Base-by-base conservation (phyloP, 2,797 vertebrate species). In the Cichlasoma orientale region DNA sequence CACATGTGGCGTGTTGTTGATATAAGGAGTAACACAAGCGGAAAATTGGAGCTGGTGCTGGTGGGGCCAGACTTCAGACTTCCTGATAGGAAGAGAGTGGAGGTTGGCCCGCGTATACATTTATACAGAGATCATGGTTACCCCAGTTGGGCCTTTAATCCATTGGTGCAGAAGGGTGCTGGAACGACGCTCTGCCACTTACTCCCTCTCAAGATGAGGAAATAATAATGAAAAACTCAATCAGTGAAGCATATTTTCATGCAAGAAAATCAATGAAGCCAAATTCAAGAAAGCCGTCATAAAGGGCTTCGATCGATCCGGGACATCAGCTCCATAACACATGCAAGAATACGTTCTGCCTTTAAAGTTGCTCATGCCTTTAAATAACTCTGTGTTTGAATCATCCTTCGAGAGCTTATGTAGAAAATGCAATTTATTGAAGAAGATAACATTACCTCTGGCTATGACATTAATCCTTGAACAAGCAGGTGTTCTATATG, bases 1-100 rank as follows among this genome's bases (percentile, higher is more conserved):
- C 90, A 86, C 90, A 85, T 93, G 92, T 93, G 92, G 91, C 84
- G 80, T 76, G 77, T 79, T 94, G 94, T 94, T 95, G 92, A 95
- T 93, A 92, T 88, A 95, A 94, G 90, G 89, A 94, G 88, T 87
- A 93, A 93, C 90, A 92, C 91, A 92, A 92, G 91, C 90, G 94
- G 94, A 94, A 95, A 94, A 92, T 89, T 93, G 93, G 86, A 92
- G 89, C 87, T 89, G 84, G 88, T 84, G 90, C 86, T 89, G 88
- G 82, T 86, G 90, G 81, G 86, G 89, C 92, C 93, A 94, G 93
- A 94, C 93, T 88, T 83, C 86, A 86, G 80, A 89, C 93, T 92
- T 93, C 93, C 93, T 94, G 92, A 88, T 90, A 90, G 93, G 91
- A 92, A 92, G 90, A 90, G 77, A 57, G 83, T 70, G 80, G 83